Conservation (phyloP, 2,113 vertebrate species). For the Gymnocephalus cernua region DNA sequence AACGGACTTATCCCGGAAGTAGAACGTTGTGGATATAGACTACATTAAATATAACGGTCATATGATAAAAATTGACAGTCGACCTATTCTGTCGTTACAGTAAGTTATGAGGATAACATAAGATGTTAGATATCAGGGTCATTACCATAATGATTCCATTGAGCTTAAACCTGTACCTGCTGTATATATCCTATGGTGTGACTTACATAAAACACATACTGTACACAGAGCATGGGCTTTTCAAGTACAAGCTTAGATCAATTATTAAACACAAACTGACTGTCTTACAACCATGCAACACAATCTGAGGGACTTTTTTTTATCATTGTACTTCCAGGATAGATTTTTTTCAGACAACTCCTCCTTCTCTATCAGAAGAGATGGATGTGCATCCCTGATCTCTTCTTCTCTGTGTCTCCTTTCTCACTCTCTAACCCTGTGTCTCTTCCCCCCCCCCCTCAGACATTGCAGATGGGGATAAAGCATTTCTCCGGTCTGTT, state of each 20-base stretch:
- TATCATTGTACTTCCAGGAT: background rate
- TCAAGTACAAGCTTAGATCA: background rate
- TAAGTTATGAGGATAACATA: no score
- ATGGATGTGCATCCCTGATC: background rate
- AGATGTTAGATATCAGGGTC: background rate
- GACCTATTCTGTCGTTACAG: no score
- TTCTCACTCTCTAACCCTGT: conserved; percentile 1
- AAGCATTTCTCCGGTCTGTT: conserved; percentile 98
- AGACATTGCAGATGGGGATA: conserved; percentile 99
- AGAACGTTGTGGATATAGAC: no score
- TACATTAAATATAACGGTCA: no score
- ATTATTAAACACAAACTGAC: background rate
- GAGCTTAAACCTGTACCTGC: background rate
- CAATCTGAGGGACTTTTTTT: background rate
- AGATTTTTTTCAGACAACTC: background rate
- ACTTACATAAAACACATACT: background rate
- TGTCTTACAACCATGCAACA: background rate
- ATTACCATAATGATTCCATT: background rate
- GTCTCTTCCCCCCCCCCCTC: conserved; percentile 41
- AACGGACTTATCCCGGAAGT: no score
- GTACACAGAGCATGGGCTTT: background rate
- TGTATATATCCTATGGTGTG: background rate
- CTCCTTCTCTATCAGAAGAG: background rate
- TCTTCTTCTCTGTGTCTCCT: background rate
- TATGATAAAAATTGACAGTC: no score